Evolutionary conservation across 53 echinoderm and acorn worm genomes (phyloP).

Genomic region (Actinopyga echinites): DNA sequence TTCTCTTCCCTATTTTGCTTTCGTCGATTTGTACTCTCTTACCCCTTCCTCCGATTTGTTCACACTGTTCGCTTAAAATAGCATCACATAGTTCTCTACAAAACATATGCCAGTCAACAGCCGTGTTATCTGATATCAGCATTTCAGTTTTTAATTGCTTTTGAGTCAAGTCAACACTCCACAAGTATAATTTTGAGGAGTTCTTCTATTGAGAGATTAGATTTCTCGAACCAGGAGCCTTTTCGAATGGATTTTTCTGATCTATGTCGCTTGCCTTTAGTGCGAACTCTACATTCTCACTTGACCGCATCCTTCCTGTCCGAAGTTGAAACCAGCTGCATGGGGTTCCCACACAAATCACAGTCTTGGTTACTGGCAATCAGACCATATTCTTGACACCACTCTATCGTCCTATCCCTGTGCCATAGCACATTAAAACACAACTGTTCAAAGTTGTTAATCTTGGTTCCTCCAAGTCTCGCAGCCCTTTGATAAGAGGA

Average conservation of each 20-base stretch:
- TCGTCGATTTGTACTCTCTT: conserved; percentile 51
- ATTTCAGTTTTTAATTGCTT: conserved; percentile 27
- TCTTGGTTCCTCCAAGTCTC: not conserved
- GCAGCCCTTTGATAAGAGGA: not conserved
- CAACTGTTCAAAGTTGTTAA: conserved; percentile 1
- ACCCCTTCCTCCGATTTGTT: conserved; percentile 23
- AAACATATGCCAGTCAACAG: conserved; percentile 39
- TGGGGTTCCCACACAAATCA: not conserved
- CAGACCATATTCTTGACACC: conserved; percentile 33
- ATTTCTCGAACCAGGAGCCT: conserved; percentile 34
- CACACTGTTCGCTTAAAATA: not conserved
- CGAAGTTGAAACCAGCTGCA: conserved; percentile 9
- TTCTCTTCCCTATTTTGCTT: conserved; percentile 56
- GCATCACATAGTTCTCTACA: conserved; percentile 26
- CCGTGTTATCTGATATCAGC: conserved; percentile 20
- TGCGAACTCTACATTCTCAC: conserved; percentile 11
- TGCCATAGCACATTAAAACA: not conserved
- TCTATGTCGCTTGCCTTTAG: conserved; percentile 9
- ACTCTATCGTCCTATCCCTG: conserved; percentile 2
- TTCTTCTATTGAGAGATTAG: conserved; percentile 42
- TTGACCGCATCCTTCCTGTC: conserved; percentile 32
- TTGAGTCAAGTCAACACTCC: conserved; percentile 40
- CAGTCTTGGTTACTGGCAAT: not conserved
- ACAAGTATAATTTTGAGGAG: conserved; percentile 53
- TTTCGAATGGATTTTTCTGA: not conserved